A percentile compares a stretch with the other conserved stretches of the same genome.
Evolutionary conservation across 2,113 vertebrate genomes (phyloP).

Genomic region (Arothron firmamentum): DNA sequence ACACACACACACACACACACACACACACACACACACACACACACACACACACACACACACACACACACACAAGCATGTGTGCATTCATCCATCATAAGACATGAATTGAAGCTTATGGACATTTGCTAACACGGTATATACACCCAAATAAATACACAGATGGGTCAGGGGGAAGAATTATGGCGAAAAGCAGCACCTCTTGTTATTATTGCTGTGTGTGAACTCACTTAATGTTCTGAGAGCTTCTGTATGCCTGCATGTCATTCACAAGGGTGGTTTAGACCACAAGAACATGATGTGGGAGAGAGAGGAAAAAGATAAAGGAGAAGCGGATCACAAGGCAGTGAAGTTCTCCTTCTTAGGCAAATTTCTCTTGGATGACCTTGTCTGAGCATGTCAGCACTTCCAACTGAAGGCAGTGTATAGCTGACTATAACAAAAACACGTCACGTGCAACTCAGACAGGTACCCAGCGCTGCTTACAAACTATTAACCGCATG

Average conservation of each 20-base stretch:
- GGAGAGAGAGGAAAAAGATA: conserved; percentile 1
- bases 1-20: conserved; percentile 12
- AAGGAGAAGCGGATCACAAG: conserved; percentile 24
- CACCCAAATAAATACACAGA: background rate
- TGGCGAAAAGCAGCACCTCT: conserved; percentile 42
- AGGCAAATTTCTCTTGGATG: conserved; percentile 30
- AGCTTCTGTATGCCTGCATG: conserved; percentile 40
- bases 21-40: conserved; percentile 9
- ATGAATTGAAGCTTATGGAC: background rate
- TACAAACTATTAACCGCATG: background rate
- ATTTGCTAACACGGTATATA: background rate
- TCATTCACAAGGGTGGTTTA: conserved; percentile 34
- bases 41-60: conserved; percentile 12
- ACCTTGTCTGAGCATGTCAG: conserved; percentile 30
- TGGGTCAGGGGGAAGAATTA: conserved; percentile 4
- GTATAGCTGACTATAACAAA: conserved; percentile 4
- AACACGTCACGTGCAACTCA: background rate
- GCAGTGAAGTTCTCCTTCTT: conserved; percentile 40
- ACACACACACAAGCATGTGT: background rate
- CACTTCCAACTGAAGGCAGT: conserved; percentile 14
- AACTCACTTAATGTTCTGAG: conserved; percentile 60
- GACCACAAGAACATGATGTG: conserved; percentile 10
- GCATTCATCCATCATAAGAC: background rate
- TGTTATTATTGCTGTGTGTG: conserved; percentile 58
- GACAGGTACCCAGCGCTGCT: conserved; percentile 3